Evolutionary conservation across 1,140 invertebrate genomes (phyloP), one percentile per base, ranked within the genome.

Genomic region (Bombus superbus): DNA sequence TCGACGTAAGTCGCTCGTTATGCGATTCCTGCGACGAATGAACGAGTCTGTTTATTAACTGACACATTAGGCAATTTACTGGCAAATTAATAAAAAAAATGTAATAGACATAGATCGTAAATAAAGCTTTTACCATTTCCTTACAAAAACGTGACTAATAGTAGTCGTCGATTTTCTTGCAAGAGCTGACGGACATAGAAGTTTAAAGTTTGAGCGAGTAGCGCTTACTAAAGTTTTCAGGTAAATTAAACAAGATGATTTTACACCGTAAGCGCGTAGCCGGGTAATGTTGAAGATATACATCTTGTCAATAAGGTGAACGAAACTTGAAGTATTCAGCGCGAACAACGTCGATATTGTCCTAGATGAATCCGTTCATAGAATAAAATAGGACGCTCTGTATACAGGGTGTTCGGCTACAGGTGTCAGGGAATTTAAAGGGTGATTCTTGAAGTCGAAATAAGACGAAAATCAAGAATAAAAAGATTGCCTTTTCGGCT

Each of bases 241-340:
- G 11, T 11, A 74, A 47, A 15, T 22, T 18, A 32, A 74, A 47
- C 28, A 25, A 74, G 38, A 28, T 40, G 13, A 32, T n/a, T 74
- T 74, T 15, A 32, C 9, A 74, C 4, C 10, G 2, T 15, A 47
- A 72, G 3, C 25, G 32, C 2, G 5, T 13, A 15, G 22, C n/a
- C 35, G 9, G 28, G 1, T 47, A 74, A 47, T 47, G 42, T n/a
- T 28, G 72, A 32, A 74, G 47, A 32, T 74, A 74, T 74, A 62
- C 28, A 47, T 47, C 72, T 74, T 74, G 72, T 44, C 72, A 74
- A 32, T 44, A 74, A 47, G 72, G 44, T 47, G n/a, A 74, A 74
- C 47, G 42, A 74, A 74, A 74, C 42, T 74, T 74, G 10, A 42
- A 74, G 72, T 32, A 74, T 47, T 42, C 42, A 32, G n/a, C 15